Evolutionary conservation across 2,888 invertebrate species (phyloP).

Genomic region (Onchidella celtica): DNA sequence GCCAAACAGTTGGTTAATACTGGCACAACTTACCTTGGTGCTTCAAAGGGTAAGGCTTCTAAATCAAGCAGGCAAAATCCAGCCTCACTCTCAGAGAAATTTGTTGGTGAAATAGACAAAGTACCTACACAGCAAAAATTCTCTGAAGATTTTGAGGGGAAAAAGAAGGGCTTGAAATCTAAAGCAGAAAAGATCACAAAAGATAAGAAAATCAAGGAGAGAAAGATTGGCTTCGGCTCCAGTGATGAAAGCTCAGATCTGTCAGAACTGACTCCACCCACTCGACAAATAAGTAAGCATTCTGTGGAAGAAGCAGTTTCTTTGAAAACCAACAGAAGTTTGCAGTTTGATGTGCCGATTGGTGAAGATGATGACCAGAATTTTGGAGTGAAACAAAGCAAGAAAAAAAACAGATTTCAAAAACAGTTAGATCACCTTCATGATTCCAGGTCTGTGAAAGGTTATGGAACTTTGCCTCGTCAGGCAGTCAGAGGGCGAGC

Average conservation of each 20-base stretch:
- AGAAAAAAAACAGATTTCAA: conserved; percentile 11
- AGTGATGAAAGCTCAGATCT: background rate
- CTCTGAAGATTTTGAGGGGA: background rate
- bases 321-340: conserved; percentile 30
- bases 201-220: background rate
- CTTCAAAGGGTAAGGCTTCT: background rate
- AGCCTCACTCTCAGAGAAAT: background rate
- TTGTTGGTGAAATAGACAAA: background rate
- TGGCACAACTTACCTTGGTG: background rate
- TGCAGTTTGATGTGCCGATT: conserved; percentile 38
- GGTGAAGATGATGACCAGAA: background rate
- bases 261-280: background rate
- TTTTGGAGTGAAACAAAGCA: background rate
- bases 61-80: background rate
- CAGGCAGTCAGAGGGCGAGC: background rate
- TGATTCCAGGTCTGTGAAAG: conserved; percentile 28
- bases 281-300: background rate
- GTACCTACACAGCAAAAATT: background rate
- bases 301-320: background rate
- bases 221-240: background rate
- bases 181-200: background rate
- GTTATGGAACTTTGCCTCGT: conserved; percentile 3
- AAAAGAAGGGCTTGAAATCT: background rate
- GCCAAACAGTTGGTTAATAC: background rate
- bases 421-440: conserved; percentile 19